A percentile compares a stretch with the other conserved stretches of the same genome.
Evolutionary conservation across 2,797 vertebrate genomes (phyloP).

Genomic region (Bradypodion pumilum): DNA sequence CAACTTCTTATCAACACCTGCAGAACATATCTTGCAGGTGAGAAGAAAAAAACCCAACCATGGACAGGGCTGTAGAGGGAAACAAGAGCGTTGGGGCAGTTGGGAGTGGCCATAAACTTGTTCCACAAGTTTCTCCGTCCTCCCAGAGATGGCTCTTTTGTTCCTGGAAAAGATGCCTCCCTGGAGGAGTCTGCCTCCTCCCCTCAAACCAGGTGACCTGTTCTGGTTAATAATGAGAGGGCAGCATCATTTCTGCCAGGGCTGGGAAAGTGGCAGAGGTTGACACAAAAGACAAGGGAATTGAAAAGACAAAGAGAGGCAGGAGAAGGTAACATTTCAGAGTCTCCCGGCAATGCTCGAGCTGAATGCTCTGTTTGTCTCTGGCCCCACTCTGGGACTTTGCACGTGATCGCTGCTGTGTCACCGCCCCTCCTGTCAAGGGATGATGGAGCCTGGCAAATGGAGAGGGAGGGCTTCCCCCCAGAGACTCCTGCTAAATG

Average conservation of each 20-base stretch:
- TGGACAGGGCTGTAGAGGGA: background rate
- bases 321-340: conserved; percentile 74
- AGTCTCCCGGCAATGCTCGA: conserved; percentile 22
- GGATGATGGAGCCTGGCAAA: conserved; percentile 73
- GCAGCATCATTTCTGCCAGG: conserved; percentile 52
- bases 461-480: conserved; percentile 33
- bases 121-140: background rate
- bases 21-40: too few relatives aligned
- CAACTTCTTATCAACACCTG: too few relatives aligned
- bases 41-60: background rate
- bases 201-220: background rate
- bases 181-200: background rate
- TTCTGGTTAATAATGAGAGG: conserved; percentile 54
- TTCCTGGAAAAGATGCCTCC: background rate
- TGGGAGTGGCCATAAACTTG: background rate
- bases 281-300: conserved; percentile 63
- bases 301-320: conserved; percentile 67
- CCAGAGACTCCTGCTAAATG: conserved; percentile 67
- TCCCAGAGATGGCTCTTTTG: conserved; percentile 7
- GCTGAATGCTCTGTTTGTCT: conserved; percentile 75
- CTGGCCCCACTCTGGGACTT: background rate
- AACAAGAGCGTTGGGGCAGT: background rate
- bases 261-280: conserved; percentile 75
- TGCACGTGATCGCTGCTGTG: conserved; percentile 65
- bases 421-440: conserved; percentile 61